Percentiles rank a stretch among this genome's conserved stretches.
phyloP scores from a whole-genome alignment of 2,888 invertebrate species.

The Phasia obesa region DNA sequence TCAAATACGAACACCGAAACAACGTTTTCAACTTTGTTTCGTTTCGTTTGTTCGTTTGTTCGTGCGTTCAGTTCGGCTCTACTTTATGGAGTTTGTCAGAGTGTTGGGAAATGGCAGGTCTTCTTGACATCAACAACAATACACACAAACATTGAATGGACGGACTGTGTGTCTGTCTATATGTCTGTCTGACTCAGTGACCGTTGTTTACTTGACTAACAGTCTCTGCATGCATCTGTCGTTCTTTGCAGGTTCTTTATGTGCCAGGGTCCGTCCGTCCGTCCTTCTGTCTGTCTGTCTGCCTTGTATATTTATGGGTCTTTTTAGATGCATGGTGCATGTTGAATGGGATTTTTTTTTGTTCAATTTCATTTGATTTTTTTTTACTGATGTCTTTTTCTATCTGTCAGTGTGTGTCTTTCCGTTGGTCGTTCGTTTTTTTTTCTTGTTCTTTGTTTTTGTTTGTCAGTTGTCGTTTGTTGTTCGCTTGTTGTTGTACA shows the following conservation, averaged over 20 bases:
- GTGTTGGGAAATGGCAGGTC: constrained; percentile 3
- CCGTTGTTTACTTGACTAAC: not conserved
- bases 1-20: constrained; percentile 4
- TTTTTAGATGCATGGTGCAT: constrained; percentile 46
- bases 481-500: constrained; percentile 47
- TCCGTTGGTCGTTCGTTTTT: constrained; percentile 55
- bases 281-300: constrained; percentile 1
- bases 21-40: not conserved
- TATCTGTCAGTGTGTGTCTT: constrained; percentile 26
- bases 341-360: constrained; percentile 24
- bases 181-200: constrained; percentile 5
- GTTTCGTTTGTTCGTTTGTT: not conserved
- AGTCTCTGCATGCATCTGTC: constrained; percentile 2
- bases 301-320: constrained; percentile 40
- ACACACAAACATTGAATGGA: not conserved
- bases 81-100: constrained; percentile 17
- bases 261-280: constrained; percentile 15
- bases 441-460: constrained; percentile 26
- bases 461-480: constrained; percentile 26
- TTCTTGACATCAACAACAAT: not conserved
- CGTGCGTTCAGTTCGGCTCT: not conserved
- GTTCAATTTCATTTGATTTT: constrained; percentile 34
- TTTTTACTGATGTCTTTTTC: constrained; percentile 8
- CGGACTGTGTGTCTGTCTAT: too few relatives aligned
- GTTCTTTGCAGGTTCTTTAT: constrained; percentile 40